phyloP scores from a whole-genome alignment of 2,888 invertebrate species.

The Spisula subtruncata region DNA sequence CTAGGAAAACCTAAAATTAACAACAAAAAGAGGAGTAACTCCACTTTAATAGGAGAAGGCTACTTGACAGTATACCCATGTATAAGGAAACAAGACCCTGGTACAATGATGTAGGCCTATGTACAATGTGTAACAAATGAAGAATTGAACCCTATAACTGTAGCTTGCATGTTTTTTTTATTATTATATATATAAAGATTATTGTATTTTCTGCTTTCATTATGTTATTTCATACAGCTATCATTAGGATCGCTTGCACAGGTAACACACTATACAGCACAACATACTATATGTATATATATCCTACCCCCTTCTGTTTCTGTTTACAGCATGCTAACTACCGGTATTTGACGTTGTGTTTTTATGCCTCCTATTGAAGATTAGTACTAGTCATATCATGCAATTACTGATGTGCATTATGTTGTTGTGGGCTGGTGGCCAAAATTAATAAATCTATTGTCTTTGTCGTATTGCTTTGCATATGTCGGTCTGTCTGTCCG shows the following conservation, averaged over 20 bases:
- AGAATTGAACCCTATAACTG: neutral
- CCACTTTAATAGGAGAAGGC: too few species aligned
- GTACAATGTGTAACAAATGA: neutral
- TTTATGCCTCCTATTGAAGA: neutral
- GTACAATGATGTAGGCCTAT: too few species aligned
- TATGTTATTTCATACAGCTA: slow-evolving; percentile 49
- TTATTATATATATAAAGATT: neutral
- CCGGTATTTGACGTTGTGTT: neutral
- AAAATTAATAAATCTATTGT: too few species aligned
- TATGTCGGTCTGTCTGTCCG: too few species aligned
- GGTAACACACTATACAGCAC: slow-evolving; percentile 41
- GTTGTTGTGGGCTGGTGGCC: too few species aligned
- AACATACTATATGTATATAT: slow-evolving; percentile 14
- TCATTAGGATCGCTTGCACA: slow-evolving; percentile 56
- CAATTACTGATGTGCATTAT: too few species aligned
- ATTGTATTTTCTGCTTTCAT: slow-evolving; percentile 35
- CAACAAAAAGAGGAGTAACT: too few species aligned
- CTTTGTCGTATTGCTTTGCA: too few species aligned
- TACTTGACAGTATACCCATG: too few species aligned
- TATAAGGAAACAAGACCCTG: too few species aligned
- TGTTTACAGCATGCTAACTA: neutral
- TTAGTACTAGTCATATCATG: too few species aligned
- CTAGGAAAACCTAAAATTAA: too few species aligned
- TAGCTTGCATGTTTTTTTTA: slow-evolving; percentile 23
- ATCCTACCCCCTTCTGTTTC: neutral